Evolutionary conservation across 2,113 vertebrate genomes (phyloP).

Genomic region (Heliornis fulica): DNA sequence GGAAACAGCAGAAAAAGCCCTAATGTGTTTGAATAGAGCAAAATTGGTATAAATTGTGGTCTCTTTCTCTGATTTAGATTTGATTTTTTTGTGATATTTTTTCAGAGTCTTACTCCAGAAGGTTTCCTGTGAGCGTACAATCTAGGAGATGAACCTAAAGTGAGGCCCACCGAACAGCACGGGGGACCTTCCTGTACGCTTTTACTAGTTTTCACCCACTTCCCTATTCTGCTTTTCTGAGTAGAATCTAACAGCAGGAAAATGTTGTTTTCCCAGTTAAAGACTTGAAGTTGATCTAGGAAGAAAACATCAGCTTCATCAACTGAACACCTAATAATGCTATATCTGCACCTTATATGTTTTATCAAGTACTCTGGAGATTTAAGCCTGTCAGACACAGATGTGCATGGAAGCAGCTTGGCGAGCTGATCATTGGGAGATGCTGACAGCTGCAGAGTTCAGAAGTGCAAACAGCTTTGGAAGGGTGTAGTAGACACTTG

Average conservation of each 20-base stretch:
- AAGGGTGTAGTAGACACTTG: not conserved
- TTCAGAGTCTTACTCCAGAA: not conserved
- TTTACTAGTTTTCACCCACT: not conserved
- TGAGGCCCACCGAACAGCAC: not conserved
- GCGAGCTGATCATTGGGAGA: not conserved
- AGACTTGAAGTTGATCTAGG: not conserved
- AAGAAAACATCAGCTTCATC: not conserved
- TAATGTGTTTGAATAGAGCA: not conserved
- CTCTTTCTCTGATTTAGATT: not conserved
- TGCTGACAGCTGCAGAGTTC: constrained; percentile 12
- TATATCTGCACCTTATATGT: not conserved
- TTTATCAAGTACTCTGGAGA: not conserved
- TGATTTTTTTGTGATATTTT: not conserved
- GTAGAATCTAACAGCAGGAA: not conserved
- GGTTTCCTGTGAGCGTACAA: not conserved
- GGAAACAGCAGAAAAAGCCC: not conserved
- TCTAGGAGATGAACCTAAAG: not conserved
- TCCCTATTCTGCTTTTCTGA: not conserved
- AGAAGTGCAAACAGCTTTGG: constrained; percentile 14
- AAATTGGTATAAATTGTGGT: not conserved
- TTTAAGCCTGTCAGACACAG: not conserved
- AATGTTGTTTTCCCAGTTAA: not conserved
- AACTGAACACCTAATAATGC: not conserved
- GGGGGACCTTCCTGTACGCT: not conserved
- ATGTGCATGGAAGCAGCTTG: not conserved